Conservation (phyloP, 2,888 invertebrate genomes). For the Lasioglossum malachurum region DNA sequence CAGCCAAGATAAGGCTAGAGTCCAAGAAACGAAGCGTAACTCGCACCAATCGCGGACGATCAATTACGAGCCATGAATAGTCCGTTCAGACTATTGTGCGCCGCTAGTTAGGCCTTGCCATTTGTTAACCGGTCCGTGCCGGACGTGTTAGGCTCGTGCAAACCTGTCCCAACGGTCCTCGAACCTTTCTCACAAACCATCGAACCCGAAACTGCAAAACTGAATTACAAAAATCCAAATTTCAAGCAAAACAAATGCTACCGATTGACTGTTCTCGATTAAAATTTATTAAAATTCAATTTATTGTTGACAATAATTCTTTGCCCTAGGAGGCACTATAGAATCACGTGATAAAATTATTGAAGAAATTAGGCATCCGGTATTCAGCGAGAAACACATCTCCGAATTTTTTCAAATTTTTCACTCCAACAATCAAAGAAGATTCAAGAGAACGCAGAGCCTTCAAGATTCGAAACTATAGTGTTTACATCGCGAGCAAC, state of each 20-base stretch:
- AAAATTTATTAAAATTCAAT: not conserved
- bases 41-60: slow-evolving; percentile 58
- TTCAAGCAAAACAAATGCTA: not conserved
- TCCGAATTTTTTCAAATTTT: not conserved
- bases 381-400: too few relatives aligned
- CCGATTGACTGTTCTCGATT: not conserved
- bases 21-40: slow-evolving; percentile 61
- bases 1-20: slow-evolving; percentile 39
- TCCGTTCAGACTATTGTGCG: slow-evolving; percentile 45
- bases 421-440: not conserved
- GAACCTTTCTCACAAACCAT: slow-evolving; percentile 21
- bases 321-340: not conserved
- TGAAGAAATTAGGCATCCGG: too few relatives aligned
- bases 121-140: slow-evolving; percentile 63
- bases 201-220: not conserved
- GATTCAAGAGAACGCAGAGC: not conserved
- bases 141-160: slow-evolving; percentile 53
- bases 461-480: not conserved
- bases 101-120: slow-evolving; percentile 44
- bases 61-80: slow-evolving; percentile 69
- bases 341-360: too few relatives aligned
- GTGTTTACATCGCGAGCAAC: not conserved
- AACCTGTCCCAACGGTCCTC: slow-evolving; percentile 34
- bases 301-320: not conserved
- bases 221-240: not conserved